Evolutionary conservation across 2,797 vertebrate species (phyloP).

Genomic region (Acropternis orthonyx): DNA sequence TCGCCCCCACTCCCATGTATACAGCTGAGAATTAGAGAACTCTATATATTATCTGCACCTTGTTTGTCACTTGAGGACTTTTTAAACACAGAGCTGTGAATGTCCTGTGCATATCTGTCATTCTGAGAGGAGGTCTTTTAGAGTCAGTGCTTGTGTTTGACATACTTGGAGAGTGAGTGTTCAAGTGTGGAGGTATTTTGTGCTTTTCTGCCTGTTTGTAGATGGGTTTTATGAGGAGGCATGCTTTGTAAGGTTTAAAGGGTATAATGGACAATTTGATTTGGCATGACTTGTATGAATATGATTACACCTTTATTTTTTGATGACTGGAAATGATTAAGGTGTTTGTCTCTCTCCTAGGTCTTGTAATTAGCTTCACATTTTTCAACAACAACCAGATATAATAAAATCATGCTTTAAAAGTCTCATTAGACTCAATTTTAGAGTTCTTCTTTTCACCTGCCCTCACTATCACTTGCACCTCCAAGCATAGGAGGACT

Average conservation of each 20-base stretch:
- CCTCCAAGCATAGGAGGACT: not conserved
- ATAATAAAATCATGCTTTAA: not conserved
- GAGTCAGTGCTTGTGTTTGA: not conserved
- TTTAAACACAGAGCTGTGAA: not conserved
- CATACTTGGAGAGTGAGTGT: not conserved
- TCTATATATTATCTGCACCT: not conserved
- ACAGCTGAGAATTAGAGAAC: not conserved
- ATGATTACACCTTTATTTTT: not conserved
- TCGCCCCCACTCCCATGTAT: fast-evolving
- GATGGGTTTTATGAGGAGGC: not conserved
- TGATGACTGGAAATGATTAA: not conserved
- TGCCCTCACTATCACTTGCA: not conserved
- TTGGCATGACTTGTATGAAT: not conserved
- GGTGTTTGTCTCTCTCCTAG: not conserved
- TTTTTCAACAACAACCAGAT: not conserved
- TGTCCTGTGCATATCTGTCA: not conserved
- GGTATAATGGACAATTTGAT: not conserved
- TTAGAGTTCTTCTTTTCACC: not conserved
- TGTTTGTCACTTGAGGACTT: not conserved
- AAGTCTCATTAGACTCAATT: not conserved
- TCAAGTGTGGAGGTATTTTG: not conserved
- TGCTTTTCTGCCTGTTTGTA: not conserved
- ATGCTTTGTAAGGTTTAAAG: not conserved
- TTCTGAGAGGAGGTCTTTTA: not conserved
- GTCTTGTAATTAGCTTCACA: not conserved